These are phyloP conservation scores for Lontra canadensis DNA, from an alignment of 2,113 vertebrate genomes.

Conservation along the genomic window DNA sequence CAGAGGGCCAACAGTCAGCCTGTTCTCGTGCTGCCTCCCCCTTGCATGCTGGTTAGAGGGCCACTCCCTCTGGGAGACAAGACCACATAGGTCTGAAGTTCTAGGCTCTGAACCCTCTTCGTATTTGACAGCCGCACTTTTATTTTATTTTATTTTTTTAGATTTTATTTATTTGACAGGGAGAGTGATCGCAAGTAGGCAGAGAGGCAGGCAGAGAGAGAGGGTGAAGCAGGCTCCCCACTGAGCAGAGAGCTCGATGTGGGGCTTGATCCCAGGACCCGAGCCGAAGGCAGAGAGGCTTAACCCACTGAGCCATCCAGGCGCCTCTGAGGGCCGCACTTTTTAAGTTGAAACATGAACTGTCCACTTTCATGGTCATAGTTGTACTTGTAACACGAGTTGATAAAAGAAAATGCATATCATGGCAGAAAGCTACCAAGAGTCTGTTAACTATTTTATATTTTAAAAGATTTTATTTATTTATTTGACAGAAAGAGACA, in stretches of 20 bases:
- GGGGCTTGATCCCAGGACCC: too few species aligned
- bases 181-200: too few species aligned
- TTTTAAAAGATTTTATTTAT: too few species aligned
- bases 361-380: not conserved
- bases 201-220: too few species aligned
- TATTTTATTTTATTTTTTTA: not conserved
- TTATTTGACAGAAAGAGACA: too few species aligned
- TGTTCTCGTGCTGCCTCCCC: not conserved
- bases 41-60: too few species aligned
- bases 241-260: too few species aligned
- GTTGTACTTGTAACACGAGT: not conserved
- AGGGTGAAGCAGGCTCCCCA: too few species aligned
- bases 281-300: too few species aligned
- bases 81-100: not conserved
- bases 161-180: too few species aligned
- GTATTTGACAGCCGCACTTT: not conserved
- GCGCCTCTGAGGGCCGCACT: not conserved
- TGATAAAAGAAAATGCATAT: not conserved
- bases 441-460: not conserved
- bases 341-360: not conserved
- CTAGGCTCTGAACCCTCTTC: not conserved
- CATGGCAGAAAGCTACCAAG: not conserved
- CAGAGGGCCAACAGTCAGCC: not conserved
- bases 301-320: too few species aligned
- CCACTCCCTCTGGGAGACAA: rapidly evolving